Evolutionary conservation across 1,140 invertebrate species (phyloP).

Genomic region (Ips nitidus): DNA sequence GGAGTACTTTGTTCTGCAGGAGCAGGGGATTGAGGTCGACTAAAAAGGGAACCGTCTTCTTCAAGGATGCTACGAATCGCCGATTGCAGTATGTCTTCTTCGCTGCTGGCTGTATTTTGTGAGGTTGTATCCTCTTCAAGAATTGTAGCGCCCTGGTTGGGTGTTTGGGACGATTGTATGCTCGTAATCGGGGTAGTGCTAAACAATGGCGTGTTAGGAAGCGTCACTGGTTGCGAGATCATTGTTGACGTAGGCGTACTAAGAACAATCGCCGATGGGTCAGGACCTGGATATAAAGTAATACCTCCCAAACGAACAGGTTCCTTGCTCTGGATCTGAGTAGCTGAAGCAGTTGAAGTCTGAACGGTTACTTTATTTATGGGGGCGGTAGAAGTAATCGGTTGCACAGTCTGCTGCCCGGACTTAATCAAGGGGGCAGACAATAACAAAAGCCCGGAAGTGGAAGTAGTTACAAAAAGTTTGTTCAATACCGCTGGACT

Average conservation of each 20-base stretch:
- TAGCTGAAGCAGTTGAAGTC: conserved; percentile 10
- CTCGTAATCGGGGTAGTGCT: not conserved
- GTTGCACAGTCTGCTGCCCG: not conserved
- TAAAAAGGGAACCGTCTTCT: conserved; percentile 3
- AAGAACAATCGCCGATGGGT: not conserved
- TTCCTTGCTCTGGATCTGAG: not conserved
- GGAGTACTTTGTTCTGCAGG: not conserved
- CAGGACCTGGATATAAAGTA: conserved; percentile 12
- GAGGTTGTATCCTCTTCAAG: not conserved
- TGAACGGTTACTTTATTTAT: conserved; percentile 17
- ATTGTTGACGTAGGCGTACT: not conserved
- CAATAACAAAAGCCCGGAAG: conserved; percentile 9
- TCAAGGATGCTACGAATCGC: conserved; percentile 22
- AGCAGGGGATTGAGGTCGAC: not conserved
- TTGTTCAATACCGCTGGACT: not conserved
- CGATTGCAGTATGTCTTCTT: conserved; percentile 23
- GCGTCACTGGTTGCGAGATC: not conserved
- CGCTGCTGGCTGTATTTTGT: not conserved
- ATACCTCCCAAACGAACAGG: conserved; percentile 12
- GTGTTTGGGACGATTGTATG: not conserved
- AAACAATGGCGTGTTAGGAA: not conserved
- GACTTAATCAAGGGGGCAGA: conserved; percentile 6
- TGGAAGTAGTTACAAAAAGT: conserved; percentile 1
- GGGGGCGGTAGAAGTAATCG: conserved; percentile 18
- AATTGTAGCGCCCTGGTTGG: not conserved